A percentile compares a stretch with the other conserved stretches of the same genome.
These are phyloP conservation scores for Bombus superbus DNA, from an alignment of 1,140 invertebrate species.

Conservation along the genomic window DNA sequence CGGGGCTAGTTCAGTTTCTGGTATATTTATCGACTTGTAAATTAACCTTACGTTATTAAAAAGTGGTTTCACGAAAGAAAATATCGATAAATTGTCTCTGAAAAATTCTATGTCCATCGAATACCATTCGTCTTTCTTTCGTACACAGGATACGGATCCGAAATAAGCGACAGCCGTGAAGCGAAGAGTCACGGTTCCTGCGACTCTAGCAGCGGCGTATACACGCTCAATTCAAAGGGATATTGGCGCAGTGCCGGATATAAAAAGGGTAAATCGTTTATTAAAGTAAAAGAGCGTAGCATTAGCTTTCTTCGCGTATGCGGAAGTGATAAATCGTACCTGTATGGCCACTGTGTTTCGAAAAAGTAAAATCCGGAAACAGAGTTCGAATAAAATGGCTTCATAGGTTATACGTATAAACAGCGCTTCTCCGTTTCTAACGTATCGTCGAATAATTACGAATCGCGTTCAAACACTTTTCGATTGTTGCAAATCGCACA, in stretches of 20 bases:
- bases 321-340: background rate
- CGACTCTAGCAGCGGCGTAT: constrained; percentile 74
- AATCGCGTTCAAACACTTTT: background rate
- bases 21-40: constrained; percentile 68
- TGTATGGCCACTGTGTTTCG: background rate
- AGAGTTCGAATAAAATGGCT: background rate
- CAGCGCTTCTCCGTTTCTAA: background rate
- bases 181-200: constrained; percentile 79
- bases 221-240: constrained; percentile 69
- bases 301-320: background rate
- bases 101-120: background rate
- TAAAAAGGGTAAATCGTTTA: constrained; percentile 83
- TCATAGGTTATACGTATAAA: background rate
- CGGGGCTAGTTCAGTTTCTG: constrained; percentile 88
- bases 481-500: background rate
- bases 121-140: background rate
- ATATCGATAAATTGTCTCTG: background rate
- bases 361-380: background rate
- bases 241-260: constrained; percentile 85
- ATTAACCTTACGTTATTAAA: background rate
- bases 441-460: no score
- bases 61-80: no score
- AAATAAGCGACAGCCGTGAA: constrained; percentile 87
- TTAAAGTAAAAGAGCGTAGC: background rate
- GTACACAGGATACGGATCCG: constrained; percentile 88